Conservation (phyloP, 2,888 invertebrate genomes). For the Callinectes sapidus region DNA sequence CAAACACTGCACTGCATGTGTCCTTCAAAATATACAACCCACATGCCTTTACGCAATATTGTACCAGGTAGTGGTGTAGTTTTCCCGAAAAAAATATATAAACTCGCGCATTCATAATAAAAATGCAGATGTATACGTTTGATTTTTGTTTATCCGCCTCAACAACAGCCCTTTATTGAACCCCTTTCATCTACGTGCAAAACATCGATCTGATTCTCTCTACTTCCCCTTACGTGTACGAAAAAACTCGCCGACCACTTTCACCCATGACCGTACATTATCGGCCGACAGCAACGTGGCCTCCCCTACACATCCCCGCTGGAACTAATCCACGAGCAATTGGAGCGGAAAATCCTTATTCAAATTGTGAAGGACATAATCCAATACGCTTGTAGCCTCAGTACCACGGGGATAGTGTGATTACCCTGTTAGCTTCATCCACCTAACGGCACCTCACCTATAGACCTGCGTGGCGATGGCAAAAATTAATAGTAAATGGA, state of each 20-base stretch:
- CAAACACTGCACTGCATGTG: neutral
- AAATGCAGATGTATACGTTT: neutral
- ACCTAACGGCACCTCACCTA: neutral
- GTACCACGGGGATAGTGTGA: neutral
- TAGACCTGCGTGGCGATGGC: neutral
- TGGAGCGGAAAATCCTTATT: neutral
- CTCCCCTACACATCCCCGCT: neutral
- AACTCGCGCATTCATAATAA: neutral
- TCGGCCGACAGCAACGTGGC: neutral
- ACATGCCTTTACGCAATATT: neutral
- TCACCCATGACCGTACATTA: neutral
- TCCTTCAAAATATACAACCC: conserved; percentile 3
- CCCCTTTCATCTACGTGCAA: neutral
- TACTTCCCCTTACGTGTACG: neutral
- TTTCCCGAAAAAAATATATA: neutral
- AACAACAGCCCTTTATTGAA: neutral
- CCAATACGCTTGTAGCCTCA: neutral
- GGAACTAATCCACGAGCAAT: neutral
- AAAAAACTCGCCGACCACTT: neutral
- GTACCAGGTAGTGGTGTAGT: neutral
- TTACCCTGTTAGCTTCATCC: neutral
- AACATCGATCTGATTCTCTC: neutral
- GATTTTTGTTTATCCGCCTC: neutral
- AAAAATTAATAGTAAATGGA: neutral
- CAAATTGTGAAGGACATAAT: neutral